Base-by-base conservation (phyloP, 2,113 vertebrate genomes). In the Salvelinus fontinalis region DNA sequence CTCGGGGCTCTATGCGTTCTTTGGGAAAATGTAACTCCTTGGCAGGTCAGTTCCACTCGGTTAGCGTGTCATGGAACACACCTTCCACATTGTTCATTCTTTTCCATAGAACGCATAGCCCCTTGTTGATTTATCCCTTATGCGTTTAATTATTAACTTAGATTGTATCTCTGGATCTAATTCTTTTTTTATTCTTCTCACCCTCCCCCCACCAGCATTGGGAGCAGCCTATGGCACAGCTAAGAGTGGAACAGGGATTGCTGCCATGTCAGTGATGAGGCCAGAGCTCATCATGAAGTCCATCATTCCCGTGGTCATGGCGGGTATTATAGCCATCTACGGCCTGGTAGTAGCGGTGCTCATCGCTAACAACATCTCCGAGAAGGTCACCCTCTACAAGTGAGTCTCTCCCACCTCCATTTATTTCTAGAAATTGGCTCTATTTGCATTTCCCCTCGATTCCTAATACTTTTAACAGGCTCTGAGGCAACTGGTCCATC, bases 221-320 rank as follows among this genome's bases (percentile, higher is more conserved):
- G 97, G 97, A 75, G 97, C 97, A 0, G 97, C 97, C n/a, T 99
- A 99, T 81, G 97, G 97, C 83, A 99, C 97, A 1, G 97, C 97
- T 11, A 99, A 99, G 93, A 99, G 97, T 0, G 97, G 97, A 67
- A 99, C 97, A 0, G 97, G 97, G 31, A 98, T 99, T 4, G 97
- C 97, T 2, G 97, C 97, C 89, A 99, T 99, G 97, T 99, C 97
- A 0, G 97, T 99, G 89, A 99, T 99, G 97, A 93, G 97, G 93
- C 97, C 97, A 29, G 97, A 99, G 92, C 92, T 98, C 91, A 99
- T 99, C 93, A 99, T 99, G 97, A 99, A 97, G 93, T 99, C 97
- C 48, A 99, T 99, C 93, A 99, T 99, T 83, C 97, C 97, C 0
- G 97, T 99, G 31, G 97, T 99, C 91, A 99, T 99, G 97, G 97